Conservation (phyloP, 2,888 invertebrate genomes). For the Eristalinus sepulchralis region DNA sequence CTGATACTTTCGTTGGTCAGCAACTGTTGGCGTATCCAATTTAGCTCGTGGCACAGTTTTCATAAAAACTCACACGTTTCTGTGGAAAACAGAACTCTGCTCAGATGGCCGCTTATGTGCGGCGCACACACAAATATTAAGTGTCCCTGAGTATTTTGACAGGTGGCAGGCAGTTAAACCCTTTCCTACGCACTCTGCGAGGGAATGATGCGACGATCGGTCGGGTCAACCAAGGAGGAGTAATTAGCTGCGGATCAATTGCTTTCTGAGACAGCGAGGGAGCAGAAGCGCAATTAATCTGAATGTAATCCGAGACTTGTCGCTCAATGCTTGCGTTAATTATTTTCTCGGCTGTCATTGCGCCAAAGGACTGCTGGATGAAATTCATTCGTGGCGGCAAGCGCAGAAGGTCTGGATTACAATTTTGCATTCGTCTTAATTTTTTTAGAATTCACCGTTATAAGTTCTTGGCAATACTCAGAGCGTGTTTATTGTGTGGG, state of each 20-base stretch:
- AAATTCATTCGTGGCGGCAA: too few relatives aligned
- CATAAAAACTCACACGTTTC: not conserved
- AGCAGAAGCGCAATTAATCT: not conserved
- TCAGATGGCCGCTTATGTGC: not conserved
- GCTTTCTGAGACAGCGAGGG: not conserved
- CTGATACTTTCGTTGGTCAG: slow-evolving; percentile 20
- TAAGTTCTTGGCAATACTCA: too few relatives aligned
- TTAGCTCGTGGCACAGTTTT: slow-evolving; percentile 56
- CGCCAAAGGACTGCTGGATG: too few relatives aligned
- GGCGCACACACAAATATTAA: slow-evolving; percentile 7
- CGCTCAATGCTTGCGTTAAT: not conserved
- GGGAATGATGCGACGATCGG: not conserved
- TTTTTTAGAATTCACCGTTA: too few relatives aligned
- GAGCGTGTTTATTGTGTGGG: too few relatives aligned
- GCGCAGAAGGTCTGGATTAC: too few relatives aligned
- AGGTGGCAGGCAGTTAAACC: slow-evolving; percentile 26
- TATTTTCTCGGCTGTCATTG: not conserved
- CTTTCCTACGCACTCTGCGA: not conserved
- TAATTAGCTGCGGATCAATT: not conserved
- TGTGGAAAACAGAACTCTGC: not conserved
- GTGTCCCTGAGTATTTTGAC: slow-evolving; percentile 20
- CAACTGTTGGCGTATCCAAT: slow-evolving; percentile 46
- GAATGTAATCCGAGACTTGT: not conserved
- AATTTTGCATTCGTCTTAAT: too few relatives aligned
- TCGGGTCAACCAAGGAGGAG: not conserved